These are phyloP conservation scores for Brachyalestes nurse DNA, from an alignment of 2,797 vertebrate genomes.

Conservation along the genomic window DNA sequence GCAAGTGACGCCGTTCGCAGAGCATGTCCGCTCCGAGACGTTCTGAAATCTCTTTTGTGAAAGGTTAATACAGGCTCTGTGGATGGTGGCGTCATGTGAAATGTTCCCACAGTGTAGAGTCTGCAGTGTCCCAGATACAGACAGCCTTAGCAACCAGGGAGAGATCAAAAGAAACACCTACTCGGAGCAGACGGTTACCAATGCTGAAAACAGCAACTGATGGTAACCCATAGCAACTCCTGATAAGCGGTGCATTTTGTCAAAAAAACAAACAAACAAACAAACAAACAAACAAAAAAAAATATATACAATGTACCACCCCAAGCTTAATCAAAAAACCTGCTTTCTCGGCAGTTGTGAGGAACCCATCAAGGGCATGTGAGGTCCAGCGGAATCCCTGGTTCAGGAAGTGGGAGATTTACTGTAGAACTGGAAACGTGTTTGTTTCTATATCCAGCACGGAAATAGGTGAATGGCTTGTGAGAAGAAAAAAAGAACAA, in stretches of 20 bases:
- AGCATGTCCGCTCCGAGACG: not conserved
- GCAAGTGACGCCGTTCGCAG: too few relatives aligned
- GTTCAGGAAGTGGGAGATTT: not conserved
- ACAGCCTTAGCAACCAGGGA: slow-evolving; percentile 59
- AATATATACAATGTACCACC: not conserved
- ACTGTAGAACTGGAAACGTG: slow-evolving; percentile 1
- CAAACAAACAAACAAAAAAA: slow-evolving; percentile 19
- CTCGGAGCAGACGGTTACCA: slow-evolving; percentile 55
- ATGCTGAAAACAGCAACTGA: slow-evolving; percentile 51
- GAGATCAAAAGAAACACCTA: slow-evolving; percentile 64
- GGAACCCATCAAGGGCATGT: not conserved
- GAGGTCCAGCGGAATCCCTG: not conserved
- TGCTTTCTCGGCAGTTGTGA: too few relatives aligned
- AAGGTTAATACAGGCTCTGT: slow-evolving; percentile 47
- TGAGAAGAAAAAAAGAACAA: not conserved
- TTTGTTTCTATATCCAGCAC: not conserved
- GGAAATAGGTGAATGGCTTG: not conserved
- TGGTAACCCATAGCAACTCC: slow-evolving; percentile 58
- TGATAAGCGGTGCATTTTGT: slow-evolving; percentile 44
- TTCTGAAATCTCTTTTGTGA: slow-evolving; percentile 21
- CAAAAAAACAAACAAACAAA: slow-evolving; percentile 20
- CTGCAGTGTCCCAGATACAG: slow-evolving; percentile 65
- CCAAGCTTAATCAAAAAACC: not conserved
- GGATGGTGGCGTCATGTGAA: slow-evolving; percentile 50
- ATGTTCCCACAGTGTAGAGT: slow-evolving; percentile 56